Base-by-base conservation (phyloP, 2,888 invertebrate genomes). In the Ariolimax columbianus region DNA sequence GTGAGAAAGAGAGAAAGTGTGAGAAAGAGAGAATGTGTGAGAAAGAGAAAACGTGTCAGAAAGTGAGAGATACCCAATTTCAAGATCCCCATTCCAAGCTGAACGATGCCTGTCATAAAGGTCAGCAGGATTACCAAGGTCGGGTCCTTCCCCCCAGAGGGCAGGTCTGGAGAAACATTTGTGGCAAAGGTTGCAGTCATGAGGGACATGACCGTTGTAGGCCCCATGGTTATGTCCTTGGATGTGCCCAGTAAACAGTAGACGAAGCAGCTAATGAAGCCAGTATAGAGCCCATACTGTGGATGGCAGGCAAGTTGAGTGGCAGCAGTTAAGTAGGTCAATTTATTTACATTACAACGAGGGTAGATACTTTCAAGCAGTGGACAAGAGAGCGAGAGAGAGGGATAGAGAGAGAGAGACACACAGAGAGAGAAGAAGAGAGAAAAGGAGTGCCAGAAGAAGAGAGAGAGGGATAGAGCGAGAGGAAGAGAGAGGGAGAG, bases 141-240 rank as follows among this genome's bases (percentile, higher is more conserved):
- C 19, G 93, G 88, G 83, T 92, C 92, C 33, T 87, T 77, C 51
- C 87, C 85, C 51, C 89, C 87, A 19, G 88, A 90, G 33, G 40
- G 89, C 90, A 77, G 11, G 3, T n/a, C 51, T 23, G 83, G 83
- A 36, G 33, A 38, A 0, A 59, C 40, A 26, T 38, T 59, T 26
- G 83, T 83, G 40, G 73, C 84, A 88, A 93, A 94, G 11, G 91
- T 89, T 4, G 94, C 94, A 0, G 97, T 97, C 89, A 98, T 95
- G 84, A 98, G 95, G 4, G 98, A 97, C 96, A 98, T 96, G 84
- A 98, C 95, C n/a, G 98, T 98, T 0, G 98, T 98, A 3, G 98
- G 98, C 98, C 11, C 98, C 98, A 90, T 98, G 0, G 98, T 98
- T 86, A 98, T 97, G 93, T 98, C 98, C 94, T 97, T 97, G 93